A percentile compares a stretch with the other conserved stretches of the same genome.
Evolutionary conservation across 1,140 invertebrate species (phyloP).

Genomic region (Saccostrea echinata): DNA sequence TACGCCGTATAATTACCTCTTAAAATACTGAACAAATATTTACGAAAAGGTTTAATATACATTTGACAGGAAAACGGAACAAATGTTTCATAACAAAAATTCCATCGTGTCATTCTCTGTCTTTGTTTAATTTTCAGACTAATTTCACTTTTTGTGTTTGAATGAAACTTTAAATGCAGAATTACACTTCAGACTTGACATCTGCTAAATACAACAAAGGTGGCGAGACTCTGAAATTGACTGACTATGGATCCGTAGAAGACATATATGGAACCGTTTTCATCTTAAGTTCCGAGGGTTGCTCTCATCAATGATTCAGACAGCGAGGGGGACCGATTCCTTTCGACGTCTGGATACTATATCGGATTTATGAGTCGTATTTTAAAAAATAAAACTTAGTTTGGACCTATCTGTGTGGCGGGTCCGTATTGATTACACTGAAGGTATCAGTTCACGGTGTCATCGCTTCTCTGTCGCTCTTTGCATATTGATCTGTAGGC

Average conservation of each 20-base stretch:
- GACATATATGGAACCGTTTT: background rate
- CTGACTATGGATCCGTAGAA: background rate
- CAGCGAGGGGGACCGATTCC: background rate
- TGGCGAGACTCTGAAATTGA: background rate
- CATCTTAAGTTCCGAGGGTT: background rate
- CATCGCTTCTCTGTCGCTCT: background rate
- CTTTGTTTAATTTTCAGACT: constrained; percentile 26
- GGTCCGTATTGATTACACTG: background rate
- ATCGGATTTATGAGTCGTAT: background rate
- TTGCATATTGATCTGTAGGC: background rate
- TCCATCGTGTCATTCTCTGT: background rate
- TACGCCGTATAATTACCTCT: background rate
- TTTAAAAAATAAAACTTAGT: background rate
- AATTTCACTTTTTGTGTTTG: constrained; percentile 19
- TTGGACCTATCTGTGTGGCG: background rate
- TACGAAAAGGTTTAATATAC: background rate
- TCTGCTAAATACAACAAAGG: background rate
- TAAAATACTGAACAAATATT: background rate
- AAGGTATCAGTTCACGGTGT: background rate
- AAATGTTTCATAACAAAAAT: constrained; percentile 27
- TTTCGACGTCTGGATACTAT: background rate
- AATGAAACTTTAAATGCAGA: background rate
- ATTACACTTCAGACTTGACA: background rate
- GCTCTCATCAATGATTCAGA: constrained; percentile 18
- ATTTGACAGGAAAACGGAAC: background rate